Evolutionary conservation across 2,113 vertebrate genomes (phyloP).

Genomic region (Ardeotis arabs): DNA sequence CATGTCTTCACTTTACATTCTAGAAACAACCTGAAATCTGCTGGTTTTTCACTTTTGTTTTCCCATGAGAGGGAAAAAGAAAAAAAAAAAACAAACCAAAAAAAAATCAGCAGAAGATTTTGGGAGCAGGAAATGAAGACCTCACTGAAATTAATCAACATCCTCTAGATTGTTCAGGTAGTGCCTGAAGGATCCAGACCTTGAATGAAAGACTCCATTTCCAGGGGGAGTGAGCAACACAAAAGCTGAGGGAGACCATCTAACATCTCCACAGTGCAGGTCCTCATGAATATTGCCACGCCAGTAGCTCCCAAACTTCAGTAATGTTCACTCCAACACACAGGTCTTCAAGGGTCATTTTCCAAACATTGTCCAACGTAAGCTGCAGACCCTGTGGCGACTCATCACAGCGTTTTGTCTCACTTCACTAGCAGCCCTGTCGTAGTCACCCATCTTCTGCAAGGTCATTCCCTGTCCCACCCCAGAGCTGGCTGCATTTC

Average conservation of each 20-base stretch:
- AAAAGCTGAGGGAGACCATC: neutral
- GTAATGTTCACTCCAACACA: neutral
- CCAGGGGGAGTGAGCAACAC: neutral
- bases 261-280: neutral
- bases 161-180: neutral
- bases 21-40: neutral
- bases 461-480: neutral
- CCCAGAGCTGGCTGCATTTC: neutral
- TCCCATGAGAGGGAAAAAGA: neutral
- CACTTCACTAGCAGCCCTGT: neutral
- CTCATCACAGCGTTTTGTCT: neutral
- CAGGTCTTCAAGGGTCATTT: neutral
- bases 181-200: neutral
- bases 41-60: neutral
- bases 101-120: neutral
- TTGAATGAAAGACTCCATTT: neutral
- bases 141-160: neutral
- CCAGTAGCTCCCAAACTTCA: neutral
- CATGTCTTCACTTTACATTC: neutral
- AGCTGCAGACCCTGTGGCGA: neutral
- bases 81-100: no score
- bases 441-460: neutral
- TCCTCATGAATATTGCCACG: neutral
- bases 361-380: neutral
- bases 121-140: neutral